Base-by-base conservation (phyloP, 2,888 invertebrate species). In the Lomographa bimaculata region DNA sequence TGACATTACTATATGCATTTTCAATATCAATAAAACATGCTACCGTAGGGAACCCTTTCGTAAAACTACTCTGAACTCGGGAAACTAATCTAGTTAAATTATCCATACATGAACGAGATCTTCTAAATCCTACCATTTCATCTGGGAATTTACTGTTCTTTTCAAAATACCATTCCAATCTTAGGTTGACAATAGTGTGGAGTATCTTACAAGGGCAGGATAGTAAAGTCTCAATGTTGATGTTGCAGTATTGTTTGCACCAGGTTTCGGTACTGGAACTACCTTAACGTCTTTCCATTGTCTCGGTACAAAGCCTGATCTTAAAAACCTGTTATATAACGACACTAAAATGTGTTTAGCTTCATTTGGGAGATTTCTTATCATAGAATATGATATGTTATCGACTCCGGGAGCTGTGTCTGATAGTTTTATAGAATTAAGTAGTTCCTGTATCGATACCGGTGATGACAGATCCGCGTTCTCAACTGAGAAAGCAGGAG, bases 151-250 rank as follows among this genome's bases (percentile, higher is more conserved):
- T 6, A 10, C 47, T 37, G 8, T 14, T 4, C 4, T 27, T 48
- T 32, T 56, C 54, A 0, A 45, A 4, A 26, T 12, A 55, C 53
- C 53, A 56, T 24, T 59, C 56, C 23, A 57, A 5, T 6, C 56
- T 10, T 25, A 43, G 50, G 2, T 4, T 7, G 1, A 55, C 4
- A 21, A 54, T 53, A 3, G 1, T n/a, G 21, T 58, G 48, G 7
- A 54, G 52, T 1, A 53, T 26, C 38, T 58, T 56, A 55, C 41
- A 7, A 54, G 9, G 1, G 54, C 40, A 11, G 52, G 50, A 0
- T 52, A 50, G 23, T 51, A 34, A 1, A 52, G 18, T 9, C 30
- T 27, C 5, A 30, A 12, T 5, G 12, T 28, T 12, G 10, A 14
- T 14, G 3, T 1, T n/a, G 5, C n/a, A 14, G 5, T 9, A 7